Evolutionary conservation across 92 coral and sea anemone species (phyloP), one percentile per base, ranked within the genome.

Genomic region (Isaurus tuberculatus): DNA sequence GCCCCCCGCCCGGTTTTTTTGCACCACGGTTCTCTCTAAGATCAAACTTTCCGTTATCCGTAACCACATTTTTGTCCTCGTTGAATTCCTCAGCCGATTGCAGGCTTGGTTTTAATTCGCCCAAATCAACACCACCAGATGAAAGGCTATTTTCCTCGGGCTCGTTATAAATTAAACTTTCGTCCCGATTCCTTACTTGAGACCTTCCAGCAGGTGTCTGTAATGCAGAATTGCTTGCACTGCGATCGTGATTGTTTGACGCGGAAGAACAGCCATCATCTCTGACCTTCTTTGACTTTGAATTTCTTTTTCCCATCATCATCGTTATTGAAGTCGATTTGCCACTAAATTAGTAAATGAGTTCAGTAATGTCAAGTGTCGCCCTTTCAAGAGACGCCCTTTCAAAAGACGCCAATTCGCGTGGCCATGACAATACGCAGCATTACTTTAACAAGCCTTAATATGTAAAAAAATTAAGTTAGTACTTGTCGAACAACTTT

Each of bases 251-350:
- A 55, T 55, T 5, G 27, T 63, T 13, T 63, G 17, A 16, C 69
- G 17, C 17, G 17, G 69, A 1, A 26, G 15, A 26, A 11, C 19
- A 28, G 13, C 17, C 33, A 26, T 26, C 82, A 57, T 37, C 58
- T 8, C 49, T 69, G n/a, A n/a, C n/a, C n/a, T n/a, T n/a, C n/a
- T n/a, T n/a, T 19, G 57, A 31, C 70, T 77, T 77, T 6, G 82
- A 58, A 4, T 34, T 49, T 19, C 15, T 77, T 27, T 34, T 58
- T 27, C 82, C 70, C 82, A 77, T 73, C 19, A 73, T n/a, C 43
- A 53, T 15, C n/a, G n/a, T n/a, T 14, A 8, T 31, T 53, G 29
- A 19, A 30, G 15, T 8, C 29, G 28, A 26, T 27, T 49, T n/a
- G n/a, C n/a, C n/a, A n/a, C n/a, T n/a, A n/a, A n/a, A n/a, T n/a